phyloP scores from a whole-genome alignment of 1,140 invertebrate genomes.

The Atta cephalotes region DNA sequence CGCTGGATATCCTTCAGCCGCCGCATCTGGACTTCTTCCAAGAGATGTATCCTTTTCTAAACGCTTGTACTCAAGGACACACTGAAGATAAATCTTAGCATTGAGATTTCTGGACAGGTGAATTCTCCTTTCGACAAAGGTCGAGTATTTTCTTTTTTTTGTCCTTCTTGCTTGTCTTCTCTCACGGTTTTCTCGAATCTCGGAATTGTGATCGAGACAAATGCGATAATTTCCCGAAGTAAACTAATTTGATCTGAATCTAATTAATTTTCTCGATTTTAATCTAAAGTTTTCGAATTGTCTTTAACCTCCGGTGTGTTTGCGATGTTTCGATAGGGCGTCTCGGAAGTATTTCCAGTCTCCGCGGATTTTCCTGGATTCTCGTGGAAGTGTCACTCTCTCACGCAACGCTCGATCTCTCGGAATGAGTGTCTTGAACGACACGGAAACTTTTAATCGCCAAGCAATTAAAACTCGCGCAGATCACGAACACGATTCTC shows the following conservation, averaged over 20 bases:
- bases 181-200: neutral
- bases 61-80: conserved; percentile 18
- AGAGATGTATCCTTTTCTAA: conserved; percentile 98
- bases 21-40: conserved; percentile 99
- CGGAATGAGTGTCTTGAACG: conserved; percentile 49
- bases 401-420: conserved; percentile 49
- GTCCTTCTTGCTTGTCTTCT: neutral
- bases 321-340: conserved; percentile 1
- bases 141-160: conserved; percentile 17
- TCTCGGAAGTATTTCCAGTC: neutral
- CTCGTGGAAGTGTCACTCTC: neutral
- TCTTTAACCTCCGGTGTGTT: neutral
- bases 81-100: conserved; percentile 32
- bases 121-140: conserved; percentile 18
- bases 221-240: neutral
- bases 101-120: conserved; percentile 24
- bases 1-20: conserved; percentile 98
- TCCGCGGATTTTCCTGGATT: conserved; percentile 27
- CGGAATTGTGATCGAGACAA: neutral
- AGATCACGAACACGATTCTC: conserved; percentile 50
- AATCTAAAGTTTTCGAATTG: conserved; percentile 23
- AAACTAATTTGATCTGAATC: neutral
- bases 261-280: conserved; percentile 34
- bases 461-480: conserved; percentile 64
- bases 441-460: conserved; percentile 74